Percentiles rank a stretch among this genome's conserved stretches.
These are phyloP conservation scores for Limanda limanda DNA, from an alignment of 2,113 vertebrate species.

Conservation along the genomic window DNA sequence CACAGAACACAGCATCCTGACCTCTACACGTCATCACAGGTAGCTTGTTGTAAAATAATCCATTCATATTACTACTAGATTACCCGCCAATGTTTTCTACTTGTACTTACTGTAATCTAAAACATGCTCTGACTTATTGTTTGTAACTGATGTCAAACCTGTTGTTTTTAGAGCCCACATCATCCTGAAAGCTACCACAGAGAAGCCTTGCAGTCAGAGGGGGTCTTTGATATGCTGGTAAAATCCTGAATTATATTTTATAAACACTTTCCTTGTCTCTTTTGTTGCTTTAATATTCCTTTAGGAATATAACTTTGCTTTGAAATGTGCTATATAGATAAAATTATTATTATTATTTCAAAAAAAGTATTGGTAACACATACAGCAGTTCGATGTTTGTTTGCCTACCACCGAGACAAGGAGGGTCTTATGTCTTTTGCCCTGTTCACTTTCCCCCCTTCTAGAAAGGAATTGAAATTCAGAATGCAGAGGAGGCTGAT, in stretches of 20 bases:
- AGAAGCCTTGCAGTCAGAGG: slow-evolving; percentile 31
- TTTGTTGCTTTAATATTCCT: background rate
- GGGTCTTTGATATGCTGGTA: slow-evolving; percentile 79
- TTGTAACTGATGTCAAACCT: background rate
- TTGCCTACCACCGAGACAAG: background rate
- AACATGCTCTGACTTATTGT: no score
- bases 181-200: slow-evolving; percentile 28
- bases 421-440: background rate
- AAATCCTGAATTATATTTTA: slow-evolving; percentile 21
- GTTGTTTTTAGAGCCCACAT: slow-evolving; percentile 41
- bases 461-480: slow-evolving; percentile 80
- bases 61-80: background rate
- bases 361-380: background rate
- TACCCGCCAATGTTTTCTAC: background rate
- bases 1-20: slow-evolving; percentile 31
- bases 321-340: background rate
- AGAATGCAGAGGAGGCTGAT: slow-evolving; percentile 79
- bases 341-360: background rate
- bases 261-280: background rate
- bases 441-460: background rate
- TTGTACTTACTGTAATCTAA: no score
- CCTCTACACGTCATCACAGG: slow-evolving; percentile 46
- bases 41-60: background rate
- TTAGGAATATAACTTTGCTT: background rate
- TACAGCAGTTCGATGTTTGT: background rate